Conservation (phyloP, 2,113 vertebrate species). For the Tragelaphus imberbis region DNA sequence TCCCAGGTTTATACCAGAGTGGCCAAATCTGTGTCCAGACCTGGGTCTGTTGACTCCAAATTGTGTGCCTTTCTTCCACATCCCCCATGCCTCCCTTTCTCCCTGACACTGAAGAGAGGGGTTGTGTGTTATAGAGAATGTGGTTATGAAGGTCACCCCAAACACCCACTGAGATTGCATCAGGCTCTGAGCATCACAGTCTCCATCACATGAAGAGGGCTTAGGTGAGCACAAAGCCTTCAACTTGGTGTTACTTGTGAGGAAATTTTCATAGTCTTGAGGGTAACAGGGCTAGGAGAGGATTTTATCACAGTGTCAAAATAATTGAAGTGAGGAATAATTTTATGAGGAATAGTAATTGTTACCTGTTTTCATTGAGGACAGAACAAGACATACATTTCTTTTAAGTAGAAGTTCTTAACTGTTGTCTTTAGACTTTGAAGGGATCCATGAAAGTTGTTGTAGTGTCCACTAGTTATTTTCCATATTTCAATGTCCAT, state of each 20-base stretch:
- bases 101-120: neutral
- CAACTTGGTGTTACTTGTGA: neutral
- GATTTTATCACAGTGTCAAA: neutral
- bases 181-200: neutral
- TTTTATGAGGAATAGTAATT: neutral
- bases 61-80: neutral
- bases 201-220: neutral
- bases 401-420: neutral
- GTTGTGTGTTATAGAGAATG: neutral
- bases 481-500: constrained; percentile 23
- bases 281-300: neutral
- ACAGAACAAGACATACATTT: neutral
- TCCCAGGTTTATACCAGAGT: neutral
- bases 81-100: neutral
- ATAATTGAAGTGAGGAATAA: neutral
- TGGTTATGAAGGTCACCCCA: neutral
- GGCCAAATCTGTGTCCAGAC: neutral
- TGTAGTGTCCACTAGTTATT: neutral
- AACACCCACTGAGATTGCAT: neutral
- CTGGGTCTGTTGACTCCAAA: neutral
- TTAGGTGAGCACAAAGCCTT: neutral
- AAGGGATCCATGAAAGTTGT: neutral
- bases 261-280: neutral
- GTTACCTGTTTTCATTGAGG: neutral
- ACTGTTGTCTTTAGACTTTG: neutral